Evolutionary conservation across 2,113 vertebrate species (phyloP).

Genomic region (Phocoena sinus): DNA sequence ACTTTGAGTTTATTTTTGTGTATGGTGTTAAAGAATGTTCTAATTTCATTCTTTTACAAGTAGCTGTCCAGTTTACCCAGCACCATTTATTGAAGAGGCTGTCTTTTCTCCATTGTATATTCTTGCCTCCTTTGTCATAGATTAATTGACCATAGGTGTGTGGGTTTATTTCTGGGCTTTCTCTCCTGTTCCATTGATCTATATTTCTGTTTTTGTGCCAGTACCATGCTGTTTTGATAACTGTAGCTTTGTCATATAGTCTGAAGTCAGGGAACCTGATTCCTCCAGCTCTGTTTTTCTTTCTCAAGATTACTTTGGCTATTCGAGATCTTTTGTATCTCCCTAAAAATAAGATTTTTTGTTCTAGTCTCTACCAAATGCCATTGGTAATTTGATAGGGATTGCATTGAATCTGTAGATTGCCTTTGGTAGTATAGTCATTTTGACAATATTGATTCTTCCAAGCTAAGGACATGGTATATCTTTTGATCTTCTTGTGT

Average conservation of each 20-base stretch:
- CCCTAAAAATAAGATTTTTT: background rate
- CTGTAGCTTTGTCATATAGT: background rate
- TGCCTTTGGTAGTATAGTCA: background rate
- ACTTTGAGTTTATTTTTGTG: background rate
- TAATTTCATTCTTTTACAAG: background rate
- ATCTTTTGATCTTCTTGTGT: background rate
- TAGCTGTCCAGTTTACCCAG: background rate
- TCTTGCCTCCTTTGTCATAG: too few species aligned
- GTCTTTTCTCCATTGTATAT: too few species aligned
- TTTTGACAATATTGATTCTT: background rate
- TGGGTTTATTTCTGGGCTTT: background rate
- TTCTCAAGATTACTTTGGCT: background rate
- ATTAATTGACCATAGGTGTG: background rate
- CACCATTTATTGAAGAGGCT: background rate
- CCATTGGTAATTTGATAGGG: background rate
- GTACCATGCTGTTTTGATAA: background rate
- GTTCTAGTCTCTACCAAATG: background rate
- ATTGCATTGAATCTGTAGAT: background rate
- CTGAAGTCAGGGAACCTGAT: background rate
- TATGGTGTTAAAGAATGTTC: background rate
- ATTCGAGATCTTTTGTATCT: accelerated
- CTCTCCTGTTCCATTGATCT: background rate
- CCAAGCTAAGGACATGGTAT: background rate
- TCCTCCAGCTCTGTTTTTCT: background rate
- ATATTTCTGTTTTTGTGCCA: background rate